These are phyloP conservation scores for Odontocolon sp. DNA, from an alignment of 2,888 invertebrate species.

Conservation along the genomic window DNA sequence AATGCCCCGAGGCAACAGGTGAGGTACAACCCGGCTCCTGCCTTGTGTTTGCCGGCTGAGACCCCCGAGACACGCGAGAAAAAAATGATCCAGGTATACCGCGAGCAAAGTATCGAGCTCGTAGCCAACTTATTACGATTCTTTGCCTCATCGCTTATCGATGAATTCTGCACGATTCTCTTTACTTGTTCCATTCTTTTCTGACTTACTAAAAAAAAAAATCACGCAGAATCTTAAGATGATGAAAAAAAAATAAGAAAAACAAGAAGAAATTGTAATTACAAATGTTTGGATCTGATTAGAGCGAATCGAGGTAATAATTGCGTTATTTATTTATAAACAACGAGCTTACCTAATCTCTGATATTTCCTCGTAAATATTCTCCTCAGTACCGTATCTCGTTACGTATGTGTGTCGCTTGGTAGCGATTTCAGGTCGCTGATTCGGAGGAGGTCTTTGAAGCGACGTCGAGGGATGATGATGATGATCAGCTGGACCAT, in stretches of 20 bases:
- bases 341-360: constrained; percentile 81
- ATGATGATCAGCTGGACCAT: constrained; percentile 73
- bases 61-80: constrained; percentile 42
- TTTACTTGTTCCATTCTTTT: neutral
- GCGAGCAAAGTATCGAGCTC: constrained; percentile 10
- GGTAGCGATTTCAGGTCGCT: constrained; percentile 64
- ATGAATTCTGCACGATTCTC: constrained; percentile 43
- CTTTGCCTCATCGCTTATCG: constrained; percentile 20
- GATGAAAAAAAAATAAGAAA: no score
- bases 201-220: neutral
- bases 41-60: neutral
- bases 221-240: no score
- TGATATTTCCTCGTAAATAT: constrained; percentile 91
- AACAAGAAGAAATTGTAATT: no score
- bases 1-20: constrained; percentile 56
- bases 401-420: constrained; percentile 88
- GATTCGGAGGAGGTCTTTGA: constrained; percentile 79
- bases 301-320: no score
- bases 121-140: constrained; percentile 28
- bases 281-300: no score
- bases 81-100: no score
- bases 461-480: constrained; percentile 75
- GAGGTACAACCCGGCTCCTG: constrained; percentile 27
- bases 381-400: constrained; percentile 92
- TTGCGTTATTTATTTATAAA: no score